phyloP scores from a whole-genome alignment of 2,113 vertebrate species.

The Dicentrarchus labrax region DNA sequence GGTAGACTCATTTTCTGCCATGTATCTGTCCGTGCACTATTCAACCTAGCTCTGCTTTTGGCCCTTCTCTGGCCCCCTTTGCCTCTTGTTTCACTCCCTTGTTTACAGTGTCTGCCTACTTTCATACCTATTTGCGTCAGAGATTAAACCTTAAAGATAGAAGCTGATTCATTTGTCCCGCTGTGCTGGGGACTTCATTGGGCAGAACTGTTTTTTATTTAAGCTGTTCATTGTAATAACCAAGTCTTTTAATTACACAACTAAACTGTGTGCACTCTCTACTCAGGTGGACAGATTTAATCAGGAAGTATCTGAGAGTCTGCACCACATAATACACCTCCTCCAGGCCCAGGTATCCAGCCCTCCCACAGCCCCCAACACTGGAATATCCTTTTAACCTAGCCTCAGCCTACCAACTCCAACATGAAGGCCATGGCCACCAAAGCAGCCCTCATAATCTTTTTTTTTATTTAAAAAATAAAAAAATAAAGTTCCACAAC shows the following conservation, averaged over 20 bases:
- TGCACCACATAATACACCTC: slow-evolving; percentile 90
- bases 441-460: too few species aligned
- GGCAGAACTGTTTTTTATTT: not conserved
- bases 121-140: slow-evolving; percentile 51
- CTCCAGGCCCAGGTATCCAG: slow-evolving; percentile 85
- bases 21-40: slow-evolving; percentile 1
- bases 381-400: slow-evolving; percentile 50
- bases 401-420: slow-evolving; percentile 55
- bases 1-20: not conserved
- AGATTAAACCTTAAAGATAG: slow-evolving; percentile 29
- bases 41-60: slow-evolving; percentile 30
- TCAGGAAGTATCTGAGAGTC: slow-evolving; percentile 92
- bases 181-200: not conserved
- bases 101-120: slow-evolving; percentile 7
- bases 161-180: not conserved
- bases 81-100: slow-evolving; percentile 14
- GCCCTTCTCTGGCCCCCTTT: slow-evolving; percentile 33
- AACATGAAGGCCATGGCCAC: slow-evolving; percentile 38
- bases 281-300: slow-evolving; percentile 90
- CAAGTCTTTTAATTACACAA: not conserved
- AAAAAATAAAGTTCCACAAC: slow-evolving; percentile 3
- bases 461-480: slow-evolving; percentile 18
- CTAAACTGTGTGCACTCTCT: slow-evolving; percentile 35
- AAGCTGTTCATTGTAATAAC: not conserved
- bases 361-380: slow-evolving; percentile 47